These are phyloP conservation scores for Prionailurus viverrinus DNA, from an alignment of 2,113 vertebrate genomes.

Conservation along the genomic window DNA sequence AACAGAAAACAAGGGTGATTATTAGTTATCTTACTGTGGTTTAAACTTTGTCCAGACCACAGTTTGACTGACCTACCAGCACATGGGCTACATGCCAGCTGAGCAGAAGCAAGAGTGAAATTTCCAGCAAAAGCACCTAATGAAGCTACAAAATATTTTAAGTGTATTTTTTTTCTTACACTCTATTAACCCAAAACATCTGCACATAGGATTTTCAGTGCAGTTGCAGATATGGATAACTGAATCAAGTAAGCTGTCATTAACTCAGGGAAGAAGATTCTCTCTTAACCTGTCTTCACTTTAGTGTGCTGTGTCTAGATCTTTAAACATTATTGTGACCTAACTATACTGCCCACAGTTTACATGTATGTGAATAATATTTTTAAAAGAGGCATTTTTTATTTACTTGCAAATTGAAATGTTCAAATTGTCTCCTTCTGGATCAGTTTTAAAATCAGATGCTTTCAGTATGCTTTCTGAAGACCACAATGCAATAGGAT, in stretches of 20 bases:
- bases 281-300: not conserved
- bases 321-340: not conserved
- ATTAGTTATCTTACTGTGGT: not conserved
- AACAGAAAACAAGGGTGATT: not conserved
- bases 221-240: not conserved
- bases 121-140: not conserved
- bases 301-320: not conserved
- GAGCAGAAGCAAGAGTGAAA: not conserved
- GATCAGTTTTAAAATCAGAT: not conserved
- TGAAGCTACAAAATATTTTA: not conserved
- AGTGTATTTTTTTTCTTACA: constrained; percentile 34
- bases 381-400: not conserved
- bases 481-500: constrained; percentile 32
- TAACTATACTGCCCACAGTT: not conserved
- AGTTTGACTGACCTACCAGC: not conserved
- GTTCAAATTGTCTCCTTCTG: constrained; percentile 34
- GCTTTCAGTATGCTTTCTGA: constrained; percentile 60
- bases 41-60: not conserved
- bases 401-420: constrained; percentile 56
- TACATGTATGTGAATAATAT: constrained; percentile 41
- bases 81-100: not conserved
- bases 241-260: not conserved
- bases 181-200: constrained; percentile 35
- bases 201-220: not conserved
- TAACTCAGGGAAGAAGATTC: not conserved